phyloP scores from a whole-genome alignment of 2,888 invertebrate genomes.

The Amphipyra berbera region DNA sequence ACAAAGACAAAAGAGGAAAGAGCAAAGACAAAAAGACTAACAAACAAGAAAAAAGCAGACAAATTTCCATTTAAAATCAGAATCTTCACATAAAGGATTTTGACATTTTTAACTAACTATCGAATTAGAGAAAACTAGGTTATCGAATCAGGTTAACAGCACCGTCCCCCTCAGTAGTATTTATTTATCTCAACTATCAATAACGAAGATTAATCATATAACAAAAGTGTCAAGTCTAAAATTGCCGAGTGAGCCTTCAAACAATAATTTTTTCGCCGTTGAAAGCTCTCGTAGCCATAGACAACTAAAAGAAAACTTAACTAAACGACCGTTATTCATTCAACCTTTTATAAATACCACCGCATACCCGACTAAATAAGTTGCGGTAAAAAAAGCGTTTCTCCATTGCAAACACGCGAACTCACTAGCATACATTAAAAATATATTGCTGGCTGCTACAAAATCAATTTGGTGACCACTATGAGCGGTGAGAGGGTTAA shows the following conservation, averaged over 20 bases:
- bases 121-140: not conserved
- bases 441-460: conserved; percentile 33
- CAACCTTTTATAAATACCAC: not conserved
- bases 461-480: conserved; percentile 53
- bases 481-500: conserved; percentile 43
- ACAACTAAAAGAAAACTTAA: not conserved
- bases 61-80: not conserved
- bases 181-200: too few species aligned
- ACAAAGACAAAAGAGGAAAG: too few species aligned
- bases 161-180: too few species aligned
- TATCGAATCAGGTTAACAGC: too few species aligned
- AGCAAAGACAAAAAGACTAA: conserved; percentile 7
- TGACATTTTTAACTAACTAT: not conserved
- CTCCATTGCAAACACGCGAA: conserved; percentile 17
- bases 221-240: too few species aligned
- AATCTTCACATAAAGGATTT: too few species aligned
- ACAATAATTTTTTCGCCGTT: too few species aligned
- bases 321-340: not conserved
- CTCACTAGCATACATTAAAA: conserved; percentile 47
- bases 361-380: too few species aligned
- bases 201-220: too few species aligned
- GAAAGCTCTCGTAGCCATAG: too few species aligned
- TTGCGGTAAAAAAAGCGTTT: conserved; percentile 5
- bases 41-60: too few species aligned
- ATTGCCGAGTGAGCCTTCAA: too few species aligned